These are phyloP conservation scores for Ferrisia virgata DNA, from an alignment of 2,888 invertebrate genomes.

Conservation along the genomic window DNA sequence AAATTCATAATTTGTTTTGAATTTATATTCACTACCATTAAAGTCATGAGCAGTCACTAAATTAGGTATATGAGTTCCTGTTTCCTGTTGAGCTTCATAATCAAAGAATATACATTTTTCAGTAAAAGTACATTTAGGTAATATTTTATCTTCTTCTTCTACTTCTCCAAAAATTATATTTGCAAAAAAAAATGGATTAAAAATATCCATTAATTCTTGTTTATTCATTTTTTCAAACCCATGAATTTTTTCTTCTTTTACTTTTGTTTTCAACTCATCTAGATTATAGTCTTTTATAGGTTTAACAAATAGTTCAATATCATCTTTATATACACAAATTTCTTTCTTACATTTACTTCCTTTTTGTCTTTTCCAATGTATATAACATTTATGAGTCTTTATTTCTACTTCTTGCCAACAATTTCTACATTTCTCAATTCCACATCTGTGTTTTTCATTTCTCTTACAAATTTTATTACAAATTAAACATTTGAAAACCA, in stretches of 20 bases:
- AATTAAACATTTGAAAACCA: not conserved
- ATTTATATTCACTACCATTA: not conserved
- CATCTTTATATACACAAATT: too few relatives aligned
- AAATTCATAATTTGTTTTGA: conserved; percentile 22
- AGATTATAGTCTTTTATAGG: too few relatives aligned
- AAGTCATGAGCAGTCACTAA: not conserved
- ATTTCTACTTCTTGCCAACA: not conserved
- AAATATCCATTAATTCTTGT: not conserved
- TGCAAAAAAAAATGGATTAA: too few relatives aligned
- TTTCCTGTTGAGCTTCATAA: conserved; percentile 47
- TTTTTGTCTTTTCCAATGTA: not conserved
- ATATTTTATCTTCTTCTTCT: not conserved
- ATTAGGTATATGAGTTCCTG: not conserved
- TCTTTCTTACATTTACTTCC: not conserved
- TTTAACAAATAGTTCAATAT: too few relatives aligned
- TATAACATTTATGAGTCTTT: not conserved
- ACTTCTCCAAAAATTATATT: not conserved
- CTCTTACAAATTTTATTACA: not conserved
- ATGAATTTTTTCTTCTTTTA: too few relatives aligned
- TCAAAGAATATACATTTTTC: conserved; percentile 47
- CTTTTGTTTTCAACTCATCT: too few relatives aligned
- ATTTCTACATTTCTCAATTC: not conserved
- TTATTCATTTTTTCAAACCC: not conserved
- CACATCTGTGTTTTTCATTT: not conserved
- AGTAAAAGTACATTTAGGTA: conserved; percentile 44